A percentile compares a stretch with the other conserved stretches of the same genome.
phyloP scores from a whole-genome alignment of 2,888 invertebrate genomes.

The Caenorhabditis doughertyi region DNA sequence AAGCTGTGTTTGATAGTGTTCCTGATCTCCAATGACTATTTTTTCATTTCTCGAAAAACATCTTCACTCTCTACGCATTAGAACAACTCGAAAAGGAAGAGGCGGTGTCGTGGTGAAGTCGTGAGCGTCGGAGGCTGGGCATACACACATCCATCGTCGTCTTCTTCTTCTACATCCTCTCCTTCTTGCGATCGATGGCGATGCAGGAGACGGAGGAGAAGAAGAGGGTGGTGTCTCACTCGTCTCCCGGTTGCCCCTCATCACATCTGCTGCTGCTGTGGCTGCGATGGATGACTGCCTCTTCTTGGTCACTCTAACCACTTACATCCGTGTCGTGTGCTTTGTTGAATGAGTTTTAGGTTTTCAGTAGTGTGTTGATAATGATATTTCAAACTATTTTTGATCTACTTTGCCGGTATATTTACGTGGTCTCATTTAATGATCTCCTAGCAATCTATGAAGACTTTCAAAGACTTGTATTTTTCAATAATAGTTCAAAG shows the following conservation, averaged over 20 bases:
- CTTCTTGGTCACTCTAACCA: constrained; percentile 25
- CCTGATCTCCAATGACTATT: constrained; percentile 8
- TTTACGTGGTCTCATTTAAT: no score
- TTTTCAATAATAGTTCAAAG: no score
- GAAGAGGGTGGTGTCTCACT: constrained; percentile 48
- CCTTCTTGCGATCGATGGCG: constrained; percentile 50
- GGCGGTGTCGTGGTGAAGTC: constrained; percentile 14
- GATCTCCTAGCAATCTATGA: no score
- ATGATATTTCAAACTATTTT: no score
- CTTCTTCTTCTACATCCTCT: constrained; percentile 17
- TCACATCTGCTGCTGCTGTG: constrained; percentile 44
- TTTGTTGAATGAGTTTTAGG: not conserved
- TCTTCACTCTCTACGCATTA: constrained; percentile 26
- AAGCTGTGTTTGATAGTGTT: not conserved
- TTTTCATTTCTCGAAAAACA: constrained; percentile 18
- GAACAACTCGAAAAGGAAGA: constrained; percentile 12
- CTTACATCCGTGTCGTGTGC: constrained; percentile 15
- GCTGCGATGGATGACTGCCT: constrained; percentile 50
- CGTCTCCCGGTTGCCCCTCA: constrained; percentile 34
- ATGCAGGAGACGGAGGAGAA: constrained; percentile 40
- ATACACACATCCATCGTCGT: constrained; percentile 33
- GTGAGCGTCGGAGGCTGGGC: constrained; percentile 33
- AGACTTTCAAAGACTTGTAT: no score
- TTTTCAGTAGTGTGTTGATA: no score
- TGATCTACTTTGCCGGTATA: no score